A percentile compares a stretch with the other conserved stretches of the same genome.
phyloP scores from a whole-genome alignment of 2,797 vertebrate species.

The Salmo trutta region DNA sequence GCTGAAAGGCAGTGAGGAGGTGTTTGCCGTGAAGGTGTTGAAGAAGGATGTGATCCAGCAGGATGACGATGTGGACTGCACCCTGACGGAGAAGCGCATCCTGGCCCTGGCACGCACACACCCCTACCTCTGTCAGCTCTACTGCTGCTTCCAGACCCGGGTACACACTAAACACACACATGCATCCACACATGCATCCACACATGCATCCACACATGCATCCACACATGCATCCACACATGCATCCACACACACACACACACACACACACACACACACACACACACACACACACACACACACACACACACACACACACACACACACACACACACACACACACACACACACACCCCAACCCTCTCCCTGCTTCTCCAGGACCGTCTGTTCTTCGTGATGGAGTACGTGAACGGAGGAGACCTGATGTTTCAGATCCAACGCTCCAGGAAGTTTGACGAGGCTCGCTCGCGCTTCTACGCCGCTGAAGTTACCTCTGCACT shows the following conservation, averaged over 20 bases:
- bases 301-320: neutral
- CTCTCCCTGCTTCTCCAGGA: slow-evolving; percentile 79
- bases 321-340: neutral
- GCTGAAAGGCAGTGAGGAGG: slow-evolving; percentile 92
- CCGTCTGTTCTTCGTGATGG: slow-evolving; percentile 98
- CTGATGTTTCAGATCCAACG: slow-evolving; percentile 99
- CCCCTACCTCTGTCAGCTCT: slow-evolving; percentile 94
- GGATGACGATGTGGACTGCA: slow-evolving; percentile 96
- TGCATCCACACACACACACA: too few relatives aligned
- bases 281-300: slow-evolving; percentile 2
- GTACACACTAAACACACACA: slow-evolving; percentile 59
- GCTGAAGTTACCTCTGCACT: slow-evolving; percentile 98
- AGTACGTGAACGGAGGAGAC: slow-evolving; percentile 98
- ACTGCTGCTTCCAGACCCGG: slow-evolving; percentile 98
- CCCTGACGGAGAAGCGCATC: slow-evolving; percentile 96
- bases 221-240: too few relatives aligned
- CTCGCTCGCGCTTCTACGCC: slow-evolving; percentile 96
- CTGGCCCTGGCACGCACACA: slow-evolving; percentile 90
- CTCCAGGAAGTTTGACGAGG: slow-evolving; percentile 95
- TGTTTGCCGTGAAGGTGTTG: slow-evolving; percentile 93
- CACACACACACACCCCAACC: slow-evolving; percentile 16
- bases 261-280: too few relatives aligned
- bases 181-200: too few relatives aligned
- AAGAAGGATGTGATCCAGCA: slow-evolving; percentile 98
- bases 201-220: too few relatives aligned